Base-by-base conservation (phyloP, 2,797 vertebrate genomes). In the Falco berigora region DNA sequence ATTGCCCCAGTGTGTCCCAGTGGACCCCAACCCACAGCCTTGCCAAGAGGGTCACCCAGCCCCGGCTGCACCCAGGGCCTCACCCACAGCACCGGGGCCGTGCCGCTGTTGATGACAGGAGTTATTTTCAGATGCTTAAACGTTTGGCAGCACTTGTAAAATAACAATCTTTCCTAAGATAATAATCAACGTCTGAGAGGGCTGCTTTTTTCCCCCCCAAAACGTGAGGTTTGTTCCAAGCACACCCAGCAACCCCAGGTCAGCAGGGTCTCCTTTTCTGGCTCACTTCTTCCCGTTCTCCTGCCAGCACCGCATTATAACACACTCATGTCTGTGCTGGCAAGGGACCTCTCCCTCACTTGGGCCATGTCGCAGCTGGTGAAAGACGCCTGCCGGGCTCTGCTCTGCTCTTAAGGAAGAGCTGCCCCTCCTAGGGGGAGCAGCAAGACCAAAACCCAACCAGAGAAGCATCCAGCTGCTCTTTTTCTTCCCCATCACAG, bases 11-110 rank as follows among this genome's bases (percentile, higher is more conserved):
- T 6, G 4, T 3, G 66, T 6, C 66, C 3, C 5, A 30, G 55
- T 3, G 8, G 47, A 50, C 4, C 79, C 88, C 1, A 4, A 42
- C 32, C 32, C 25, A 3, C 64, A 30, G 85, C 38, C 19, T n/a
- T 2, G 0, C 52, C 22, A 14, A 5, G 17, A 22, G 56, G 66
- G 22, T 62, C 2, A 2, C 34, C 56, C 30, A 91, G 62, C 22
- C 50, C n/a, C 0, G 1, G 52, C 81, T 68, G 49, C 63, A 42
- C 55, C 55, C 82, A 10, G 14, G 7, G 8, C 55, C 50, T 12
- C 27, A 25, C 18, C 20, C 1, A 0, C 82, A 73, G 64, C 10
- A 11, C 74, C 1, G 0, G 36, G 34, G 62, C 66, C 0, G 0
- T 28, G 79, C 62, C 2, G 7, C 74, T 22, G 69, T 18, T 4